Percentiles rank a stretch among this genome's conserved stretches.
Conservation (phyloP, 2,113 vertebrate genomes). For the Poeciliopsis prolifica region DNA sequence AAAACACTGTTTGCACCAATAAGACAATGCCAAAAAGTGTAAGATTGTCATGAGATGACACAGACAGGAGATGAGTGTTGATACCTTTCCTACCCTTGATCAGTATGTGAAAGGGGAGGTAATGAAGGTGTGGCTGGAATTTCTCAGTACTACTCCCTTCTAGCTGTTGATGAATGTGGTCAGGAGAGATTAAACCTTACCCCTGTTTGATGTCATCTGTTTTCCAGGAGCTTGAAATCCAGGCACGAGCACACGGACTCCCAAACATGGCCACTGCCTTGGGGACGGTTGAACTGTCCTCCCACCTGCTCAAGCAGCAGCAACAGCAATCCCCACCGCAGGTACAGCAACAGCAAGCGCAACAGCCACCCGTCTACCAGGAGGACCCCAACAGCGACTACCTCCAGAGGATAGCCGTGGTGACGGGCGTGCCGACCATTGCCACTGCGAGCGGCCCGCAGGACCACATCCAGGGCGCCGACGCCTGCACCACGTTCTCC, state of each 20-base stretch:
- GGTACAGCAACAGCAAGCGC: constrained; percentile 70
- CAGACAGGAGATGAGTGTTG: constrained; percentile 6
- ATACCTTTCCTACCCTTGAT: constrained; percentile 2
- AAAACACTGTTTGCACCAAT: background rate
- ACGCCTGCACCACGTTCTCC: constrained; percentile 87
- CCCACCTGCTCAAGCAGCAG: constrained; percentile 82
- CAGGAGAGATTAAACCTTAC: background rate
- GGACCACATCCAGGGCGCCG: constrained; percentile 70
- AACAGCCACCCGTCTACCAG: constrained; percentile 83
- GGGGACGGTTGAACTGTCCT: constrained; percentile 80
- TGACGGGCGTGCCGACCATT: constrained; percentile 35
- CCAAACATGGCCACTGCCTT: constrained; percentile 82
- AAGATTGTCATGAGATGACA: background rate
- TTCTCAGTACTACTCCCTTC: background rate
- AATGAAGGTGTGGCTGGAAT: constrained; percentile 12
- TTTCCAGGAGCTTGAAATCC: constrained; percentile 94
- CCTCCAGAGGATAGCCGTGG: constrained; percentile 79
- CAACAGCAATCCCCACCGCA: constrained; percentile 82
- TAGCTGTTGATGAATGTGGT: background rate
- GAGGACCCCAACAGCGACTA: constrained; percentile 87
- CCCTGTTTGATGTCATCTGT: constrained; percentile 10
- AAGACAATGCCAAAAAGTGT: background rate
- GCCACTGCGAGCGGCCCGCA: constrained; percentile 56
- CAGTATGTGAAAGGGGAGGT: constrained; percentile 21
- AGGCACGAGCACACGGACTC: constrained; percentile 91